These are phyloP conservation scores for Antechinus stuartii DNA, from an alignment of 2,113 vertebrate genomes.

Conservation along the genomic window DNA sequence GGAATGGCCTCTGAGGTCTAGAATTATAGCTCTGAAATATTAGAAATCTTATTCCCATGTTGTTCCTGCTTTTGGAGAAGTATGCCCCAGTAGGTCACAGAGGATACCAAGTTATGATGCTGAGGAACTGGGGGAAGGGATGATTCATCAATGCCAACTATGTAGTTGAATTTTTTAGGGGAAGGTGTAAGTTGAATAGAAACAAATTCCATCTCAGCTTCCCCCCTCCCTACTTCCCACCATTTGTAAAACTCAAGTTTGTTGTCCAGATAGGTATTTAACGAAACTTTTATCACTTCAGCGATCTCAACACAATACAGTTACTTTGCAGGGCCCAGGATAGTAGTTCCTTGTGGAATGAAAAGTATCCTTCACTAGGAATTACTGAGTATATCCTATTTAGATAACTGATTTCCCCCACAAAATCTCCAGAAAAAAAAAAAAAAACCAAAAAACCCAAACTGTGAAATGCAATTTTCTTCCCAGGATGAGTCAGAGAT, in stretches of 20 bases:
- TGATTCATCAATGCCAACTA: not conserved
- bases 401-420: not conserved
- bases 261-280: not conserved
- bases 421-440: not conserved
- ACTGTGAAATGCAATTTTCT: slow-evolving; percentile 3
- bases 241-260: not conserved
- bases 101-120: not conserved
- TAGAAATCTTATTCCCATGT: not conserved
- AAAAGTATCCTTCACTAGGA: not conserved
- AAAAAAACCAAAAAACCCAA: not conserved
- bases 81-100: not conserved
- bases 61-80: not conserved
- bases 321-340: not conserved
- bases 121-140: not conserved
- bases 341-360: not conserved
- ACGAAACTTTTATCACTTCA: not conserved
- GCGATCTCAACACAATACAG: not conserved
- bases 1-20: not conserved
- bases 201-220: not conserved
- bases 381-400: not conserved
- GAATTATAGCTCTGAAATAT: not conserved
- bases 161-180: not conserved
- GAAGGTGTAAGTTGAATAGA: not conserved
- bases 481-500: slow-evolving; percentile 1
- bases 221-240: not conserved